These are phyloP conservation scores for Petrocephalus microphthalmus DNA, from an alignment of 2,113 vertebrate genomes.

Conservation along the genomic window DNA sequence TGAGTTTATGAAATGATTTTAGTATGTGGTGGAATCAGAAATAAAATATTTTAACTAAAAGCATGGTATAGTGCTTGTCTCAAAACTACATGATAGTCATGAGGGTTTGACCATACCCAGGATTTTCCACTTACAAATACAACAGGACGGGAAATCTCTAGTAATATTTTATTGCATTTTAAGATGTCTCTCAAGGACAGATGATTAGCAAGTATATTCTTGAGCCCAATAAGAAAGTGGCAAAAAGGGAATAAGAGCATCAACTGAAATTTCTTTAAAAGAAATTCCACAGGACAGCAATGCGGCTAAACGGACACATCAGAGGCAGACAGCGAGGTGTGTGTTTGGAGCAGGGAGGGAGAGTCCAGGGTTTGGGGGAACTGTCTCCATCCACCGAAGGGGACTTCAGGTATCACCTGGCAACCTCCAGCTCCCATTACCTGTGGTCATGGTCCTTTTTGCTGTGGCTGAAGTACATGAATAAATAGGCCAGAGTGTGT, in stretches of 20 bases:
- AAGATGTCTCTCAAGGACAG: constrained; percentile 50
- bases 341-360: neutral
- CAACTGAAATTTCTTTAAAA: constrained; percentile 36
- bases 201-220: constrained; percentile 46
- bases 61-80: neutral
- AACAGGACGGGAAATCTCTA: neutral
- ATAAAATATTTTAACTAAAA: neutral
- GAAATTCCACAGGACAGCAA: constrained; percentile 25
- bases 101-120: neutral
- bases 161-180: constrained; percentile 50
- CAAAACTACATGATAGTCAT: no score
- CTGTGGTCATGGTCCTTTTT: neutral
- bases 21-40: neutral
- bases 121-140: neutral
- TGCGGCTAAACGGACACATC: constrained; percentile 1
- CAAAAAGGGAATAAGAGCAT: constrained; percentile 30
- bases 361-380: neutral
- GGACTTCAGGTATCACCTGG: neutral
- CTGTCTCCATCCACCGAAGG: neutral
- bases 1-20: neutral
- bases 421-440: neutral
- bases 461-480: neutral
- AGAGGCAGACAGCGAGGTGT: neutral
- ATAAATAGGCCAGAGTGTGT: neutral
- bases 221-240: constrained; percentile 39